Evolutionary conservation across 30 jellyfish, hydroid and myxozoan species (phyloP).

Genomic region (Aurelia sp.): DNA sequence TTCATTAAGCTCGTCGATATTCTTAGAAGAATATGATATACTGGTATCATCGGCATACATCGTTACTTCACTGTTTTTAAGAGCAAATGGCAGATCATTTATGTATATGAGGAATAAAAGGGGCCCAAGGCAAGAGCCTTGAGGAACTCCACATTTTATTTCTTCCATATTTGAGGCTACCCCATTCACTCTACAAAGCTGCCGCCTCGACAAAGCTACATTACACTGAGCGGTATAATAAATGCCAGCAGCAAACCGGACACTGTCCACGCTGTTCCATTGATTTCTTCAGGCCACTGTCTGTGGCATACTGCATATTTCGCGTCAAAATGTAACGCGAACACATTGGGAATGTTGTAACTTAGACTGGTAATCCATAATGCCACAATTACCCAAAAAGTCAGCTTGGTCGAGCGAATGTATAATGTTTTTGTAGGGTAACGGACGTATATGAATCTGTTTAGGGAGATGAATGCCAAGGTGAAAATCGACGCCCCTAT

Average conservation of each 20-base stretch:
- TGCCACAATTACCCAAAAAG: constrained; percentile 12
- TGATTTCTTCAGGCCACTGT: constrained; percentile 53
- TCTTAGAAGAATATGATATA: too few relatives aligned
- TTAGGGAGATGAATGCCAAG: constrained; percentile 41
- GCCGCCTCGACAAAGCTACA: too few relatives aligned
- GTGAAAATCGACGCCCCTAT: constrained; percentile 47
- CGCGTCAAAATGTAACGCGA: constrained; percentile 30
- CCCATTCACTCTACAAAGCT: too few relatives aligned
- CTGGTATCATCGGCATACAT: too few relatives aligned
- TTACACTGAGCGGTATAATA: constrained; percentile 10
- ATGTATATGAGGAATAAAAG: too few relatives aligned
- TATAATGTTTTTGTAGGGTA: constrained; percentile 40
- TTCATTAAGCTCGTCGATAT: too few relatives aligned
- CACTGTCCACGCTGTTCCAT: constrained; percentile 8
- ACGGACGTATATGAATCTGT: constrained; percentile 27
- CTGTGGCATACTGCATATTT: constrained; percentile 37
- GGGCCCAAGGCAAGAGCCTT: too few relatives aligned
- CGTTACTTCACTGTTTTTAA: too few relatives aligned
- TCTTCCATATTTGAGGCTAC: too few relatives aligned
- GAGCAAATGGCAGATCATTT: too few relatives aligned
- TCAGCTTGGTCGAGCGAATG: constrained; percentile 28
- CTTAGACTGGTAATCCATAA: constrained; percentile 24
- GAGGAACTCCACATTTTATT: too few relatives aligned
- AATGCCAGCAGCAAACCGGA: neutral
- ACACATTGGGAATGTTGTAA: constrained; percentile 14